A percentile compares a stretch with the other conserved stretches of the same genome.
phyloP scores from a whole-genome alignment of 1,140 invertebrate genomes.

The Trachymyrmex septentrionalis region DNA sequence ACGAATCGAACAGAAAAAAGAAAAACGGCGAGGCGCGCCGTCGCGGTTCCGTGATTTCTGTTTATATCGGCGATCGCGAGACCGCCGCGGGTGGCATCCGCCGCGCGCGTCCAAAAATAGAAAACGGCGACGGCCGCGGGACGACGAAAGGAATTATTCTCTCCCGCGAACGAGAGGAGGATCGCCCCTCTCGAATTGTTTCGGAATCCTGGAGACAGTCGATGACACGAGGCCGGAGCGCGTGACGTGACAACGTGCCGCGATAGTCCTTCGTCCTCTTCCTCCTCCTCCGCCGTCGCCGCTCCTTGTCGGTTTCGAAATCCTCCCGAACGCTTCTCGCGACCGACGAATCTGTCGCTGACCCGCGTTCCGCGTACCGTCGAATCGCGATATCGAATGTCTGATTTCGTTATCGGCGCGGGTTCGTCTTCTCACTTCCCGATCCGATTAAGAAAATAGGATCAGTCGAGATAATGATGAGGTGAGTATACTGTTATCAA shows the following conservation, averaged over 20 bases:
- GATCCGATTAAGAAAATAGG: slow-evolving; percentile 2
- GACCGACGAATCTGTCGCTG: background rate
- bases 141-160: slow-evolving; percentile 27
- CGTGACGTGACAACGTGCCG: slow-evolving; percentile 29
- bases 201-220: slow-evolving; percentile 24
- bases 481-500: slow-evolving; percentile 18
- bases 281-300: background rate
- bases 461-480: background rate
- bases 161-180: background rate
- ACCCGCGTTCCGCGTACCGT: slow-evolving; percentile 10
- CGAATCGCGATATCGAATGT: slow-evolving; percentile 33
- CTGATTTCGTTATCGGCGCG: background rate
- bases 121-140: slow-evolving; percentile 29
- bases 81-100: slow-evolving; percentile 48
- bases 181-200: background rate
- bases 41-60: slow-evolving; percentile 8
- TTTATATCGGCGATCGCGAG: slow-evolving; percentile 49
- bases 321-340: background rate
- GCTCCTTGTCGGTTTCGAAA: background rate
- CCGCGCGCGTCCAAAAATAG: slow-evolving; percentile 54
- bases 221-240: slow-evolving; percentile 47
- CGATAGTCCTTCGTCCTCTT: background rate
- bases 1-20: background rate
- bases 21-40: background rate
- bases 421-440: background rate